Conservation (phyloP, 2,797 vertebrate genomes). For the Gallirallus australis region DNA sequence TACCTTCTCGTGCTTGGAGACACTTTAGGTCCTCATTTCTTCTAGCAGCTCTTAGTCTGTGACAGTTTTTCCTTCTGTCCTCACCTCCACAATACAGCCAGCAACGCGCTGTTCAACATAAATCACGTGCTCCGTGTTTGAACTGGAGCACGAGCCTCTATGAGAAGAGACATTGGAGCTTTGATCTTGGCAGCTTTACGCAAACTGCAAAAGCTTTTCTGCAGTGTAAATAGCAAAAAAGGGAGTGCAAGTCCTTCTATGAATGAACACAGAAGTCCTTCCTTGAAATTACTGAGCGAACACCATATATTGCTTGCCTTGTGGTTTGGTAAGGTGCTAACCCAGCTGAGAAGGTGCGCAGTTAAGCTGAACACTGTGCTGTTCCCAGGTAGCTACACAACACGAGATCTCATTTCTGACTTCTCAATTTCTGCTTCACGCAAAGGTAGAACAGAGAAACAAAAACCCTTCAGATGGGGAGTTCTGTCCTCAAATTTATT, state of each 20-base stretch:
- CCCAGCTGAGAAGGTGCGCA: accelerated
- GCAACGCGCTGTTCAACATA: neutral
- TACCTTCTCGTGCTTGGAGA: neutral
- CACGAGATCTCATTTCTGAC: neutral
- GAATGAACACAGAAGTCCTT: neutral
- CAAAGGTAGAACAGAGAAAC: neutral
- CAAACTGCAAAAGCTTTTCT: neutral
- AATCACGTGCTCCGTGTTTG: neutral
- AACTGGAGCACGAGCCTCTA: neutral
- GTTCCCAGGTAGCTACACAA: neutral
- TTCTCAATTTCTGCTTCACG: neutral
- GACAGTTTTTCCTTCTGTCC: neutral
- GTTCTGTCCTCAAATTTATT: neutral
- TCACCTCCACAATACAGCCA: neutral
- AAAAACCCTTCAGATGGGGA: neutral
- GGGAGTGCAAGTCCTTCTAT: neutral
- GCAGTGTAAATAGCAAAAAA: neutral
- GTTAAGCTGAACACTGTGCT: accelerated
- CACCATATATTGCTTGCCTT: neutral
- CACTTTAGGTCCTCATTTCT: neutral
- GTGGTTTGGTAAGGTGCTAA: neutral
- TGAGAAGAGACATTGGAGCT: neutral
- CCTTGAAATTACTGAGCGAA: neutral
- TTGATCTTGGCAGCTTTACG: neutral
- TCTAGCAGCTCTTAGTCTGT: neutral